These are phyloP conservation scores for Passer montanus DNA, from an alignment of 2,113 vertebrate species.

Conservation along the genomic window DNA sequence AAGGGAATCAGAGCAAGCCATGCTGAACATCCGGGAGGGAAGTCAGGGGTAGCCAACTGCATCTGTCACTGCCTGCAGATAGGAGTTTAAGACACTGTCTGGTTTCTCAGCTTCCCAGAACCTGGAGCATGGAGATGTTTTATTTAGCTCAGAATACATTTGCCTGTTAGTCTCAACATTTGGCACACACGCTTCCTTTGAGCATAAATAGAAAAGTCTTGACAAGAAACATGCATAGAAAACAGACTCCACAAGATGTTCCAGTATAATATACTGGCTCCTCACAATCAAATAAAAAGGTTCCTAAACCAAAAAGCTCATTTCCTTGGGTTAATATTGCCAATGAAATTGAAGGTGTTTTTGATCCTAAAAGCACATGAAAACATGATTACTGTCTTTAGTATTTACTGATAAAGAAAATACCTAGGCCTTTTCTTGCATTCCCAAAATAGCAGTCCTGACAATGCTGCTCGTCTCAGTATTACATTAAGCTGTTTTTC, in stretches of 20 bases:
- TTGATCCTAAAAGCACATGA: neutral
- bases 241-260: neutral
- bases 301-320: neutral
- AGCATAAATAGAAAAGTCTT: neutral
- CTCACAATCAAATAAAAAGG: neutral
- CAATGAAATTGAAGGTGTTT: neutral
- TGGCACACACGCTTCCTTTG: neutral
- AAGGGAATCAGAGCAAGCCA: fast-evolving
- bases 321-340: neutral
- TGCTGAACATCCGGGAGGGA: neutral
- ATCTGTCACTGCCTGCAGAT: neutral
- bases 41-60: neutral
- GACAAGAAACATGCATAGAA: slow-evolving; percentile 1
- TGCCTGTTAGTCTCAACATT: neutral
- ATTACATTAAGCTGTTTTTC: neutral
- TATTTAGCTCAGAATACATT: neutral
- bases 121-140: neutral
- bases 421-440: neutral
- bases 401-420: neutral
- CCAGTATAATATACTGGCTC: neutral
- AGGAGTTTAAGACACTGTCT: neutral
- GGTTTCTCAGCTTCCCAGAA: neutral
- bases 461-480: neutral
- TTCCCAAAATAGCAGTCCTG: neutral
- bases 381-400: neutral